phyloP scores from a whole-genome alignment of 2,797 vertebrate genomes.

The Enteromius viviparus region DNA sequence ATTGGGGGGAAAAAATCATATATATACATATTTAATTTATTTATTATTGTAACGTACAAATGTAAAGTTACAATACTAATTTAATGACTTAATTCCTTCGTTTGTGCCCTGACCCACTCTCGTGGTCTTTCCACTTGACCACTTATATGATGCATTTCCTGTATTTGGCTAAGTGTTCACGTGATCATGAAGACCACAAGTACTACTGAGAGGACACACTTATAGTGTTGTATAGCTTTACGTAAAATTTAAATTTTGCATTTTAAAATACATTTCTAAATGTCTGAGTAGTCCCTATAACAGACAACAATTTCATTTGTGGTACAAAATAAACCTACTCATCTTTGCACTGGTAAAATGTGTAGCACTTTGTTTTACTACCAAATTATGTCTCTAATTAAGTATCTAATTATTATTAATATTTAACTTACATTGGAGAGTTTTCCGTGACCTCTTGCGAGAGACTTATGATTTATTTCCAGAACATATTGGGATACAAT shows the following conservation, averaged over 20 bases:
- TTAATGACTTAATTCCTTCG: not conserved
- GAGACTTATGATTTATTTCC: no score
- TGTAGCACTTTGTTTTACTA: no score
- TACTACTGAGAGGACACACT: not conserved
- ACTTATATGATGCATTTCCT: no score
- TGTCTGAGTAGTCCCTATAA: not conserved
- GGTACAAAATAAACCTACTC: no score
- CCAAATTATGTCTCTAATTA: no score
- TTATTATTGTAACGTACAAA: not conserved
- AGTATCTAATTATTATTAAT: not conserved
- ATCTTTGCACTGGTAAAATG: no score
- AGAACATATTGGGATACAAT: no score
- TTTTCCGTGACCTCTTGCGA: no score
- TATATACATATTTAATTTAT: no score
- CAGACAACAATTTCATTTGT: no score
- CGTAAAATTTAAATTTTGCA: not conserved
- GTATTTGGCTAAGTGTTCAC: not conserved
- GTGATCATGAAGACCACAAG: not conserved
- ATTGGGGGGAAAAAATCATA: not conserved
- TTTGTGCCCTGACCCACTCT: no score
- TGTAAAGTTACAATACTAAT: not conserved
- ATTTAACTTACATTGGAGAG: not conserved
- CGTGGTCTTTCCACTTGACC: no score
- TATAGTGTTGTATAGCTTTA: not conserved
- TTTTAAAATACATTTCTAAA: not conserved